Evolutionary conservation across 1,140 invertebrate genomes (phyloP).

Genomic region (Oppia nitens): DNA sequence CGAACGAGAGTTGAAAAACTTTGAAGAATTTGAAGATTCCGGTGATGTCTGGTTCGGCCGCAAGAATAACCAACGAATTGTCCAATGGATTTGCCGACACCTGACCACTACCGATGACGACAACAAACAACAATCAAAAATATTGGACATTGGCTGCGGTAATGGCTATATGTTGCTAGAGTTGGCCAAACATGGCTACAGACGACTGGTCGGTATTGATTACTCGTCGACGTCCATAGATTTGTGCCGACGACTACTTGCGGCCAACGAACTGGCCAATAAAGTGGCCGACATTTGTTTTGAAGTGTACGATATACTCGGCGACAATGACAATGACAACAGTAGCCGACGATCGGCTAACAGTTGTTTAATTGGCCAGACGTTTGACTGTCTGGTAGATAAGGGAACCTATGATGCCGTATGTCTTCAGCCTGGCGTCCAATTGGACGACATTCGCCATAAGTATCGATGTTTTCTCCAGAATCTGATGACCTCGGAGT

Average conservation of each 20-base stretch:
- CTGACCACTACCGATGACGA: constrained; percentile 36
- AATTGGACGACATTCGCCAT: constrained; percentile 40
- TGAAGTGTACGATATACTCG: constrained; percentile 39
- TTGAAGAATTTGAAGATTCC: constrained; percentile 59
- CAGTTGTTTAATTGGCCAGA: constrained; percentile 13
- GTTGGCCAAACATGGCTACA: constrained; percentile 49
- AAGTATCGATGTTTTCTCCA: constrained; percentile 50
- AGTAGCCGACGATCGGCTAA: too few species aligned
- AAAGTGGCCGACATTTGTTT: constrained; percentile 19
- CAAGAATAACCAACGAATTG: constrained; percentile 13
- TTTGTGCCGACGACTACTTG: constrained; percentile 46
- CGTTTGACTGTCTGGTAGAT: constrained; percentile 53
- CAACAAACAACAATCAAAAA: background rate
- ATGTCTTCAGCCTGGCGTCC: constrained; percentile 47
- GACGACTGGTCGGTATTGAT: constrained; percentile 57
- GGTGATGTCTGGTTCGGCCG: constrained; percentile 61
- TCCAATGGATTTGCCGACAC: constrained; percentile 53
- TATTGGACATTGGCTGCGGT: constrained; percentile 59
- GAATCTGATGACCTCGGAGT: constrained; percentile 38
- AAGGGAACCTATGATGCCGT: constrained; percentile 63
- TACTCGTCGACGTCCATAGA: constrained; percentile 61
- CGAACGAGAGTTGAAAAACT: constrained; percentile 59
- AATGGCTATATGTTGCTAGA: constrained; percentile 71
- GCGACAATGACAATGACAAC: constrained; percentile 20
- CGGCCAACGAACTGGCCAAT: constrained; percentile 27